These are phyloP conservation scores for Glossosoma conforme DNA, from an alignment of 1,140 invertebrate genomes.

Conservation along the genomic window DNA sequence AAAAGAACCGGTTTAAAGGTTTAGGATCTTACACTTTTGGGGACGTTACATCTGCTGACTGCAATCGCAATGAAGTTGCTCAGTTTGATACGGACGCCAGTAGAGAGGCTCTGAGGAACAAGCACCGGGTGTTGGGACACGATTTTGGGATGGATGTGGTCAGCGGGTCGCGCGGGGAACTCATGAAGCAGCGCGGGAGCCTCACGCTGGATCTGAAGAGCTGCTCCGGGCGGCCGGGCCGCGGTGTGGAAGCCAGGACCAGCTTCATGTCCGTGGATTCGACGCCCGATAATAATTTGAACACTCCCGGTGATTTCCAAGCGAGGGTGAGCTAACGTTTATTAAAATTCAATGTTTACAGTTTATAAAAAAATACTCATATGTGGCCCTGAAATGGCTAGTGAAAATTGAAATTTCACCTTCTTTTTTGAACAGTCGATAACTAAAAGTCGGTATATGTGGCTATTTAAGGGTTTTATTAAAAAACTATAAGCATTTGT, in stretches of 20 bases:
- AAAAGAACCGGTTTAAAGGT: constrained; percentile 13
- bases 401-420: background rate
- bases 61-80: constrained; percentile 9
- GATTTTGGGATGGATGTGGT: constrained; percentile 21
- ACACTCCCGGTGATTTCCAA: constrained; percentile 41
- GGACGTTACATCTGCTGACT: constrained; percentile 40
- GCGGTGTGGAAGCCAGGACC: background rate
- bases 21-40: constrained; percentile 31
- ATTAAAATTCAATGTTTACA: background rate
- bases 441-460: constrained; percentile 1
- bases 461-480: too few relatives aligned
- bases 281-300: constrained; percentile 35
- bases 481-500: too few relatives aligned
- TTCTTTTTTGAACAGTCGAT: background rate
- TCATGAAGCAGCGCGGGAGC: constrained; percentile 32
- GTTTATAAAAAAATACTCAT: background rate
- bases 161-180: background rate
- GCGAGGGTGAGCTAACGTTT: constrained; percentile 5
- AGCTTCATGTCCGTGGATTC: constrained; percentile 17
- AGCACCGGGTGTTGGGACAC: constrained; percentile 25
- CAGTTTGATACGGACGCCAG: constrained; percentile 27
- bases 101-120: constrained; percentile 28
- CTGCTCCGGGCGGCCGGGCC: constrained; percentile 6
- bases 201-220: constrained; percentile 43
- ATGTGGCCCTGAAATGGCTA: background rate